A percentile compares a stretch with the other conserved stretches of the same genome.
Evolutionary conservation across 2,113 vertebrate species (phyloP).

Genomic region (Podarcis raffonei): DNA sequence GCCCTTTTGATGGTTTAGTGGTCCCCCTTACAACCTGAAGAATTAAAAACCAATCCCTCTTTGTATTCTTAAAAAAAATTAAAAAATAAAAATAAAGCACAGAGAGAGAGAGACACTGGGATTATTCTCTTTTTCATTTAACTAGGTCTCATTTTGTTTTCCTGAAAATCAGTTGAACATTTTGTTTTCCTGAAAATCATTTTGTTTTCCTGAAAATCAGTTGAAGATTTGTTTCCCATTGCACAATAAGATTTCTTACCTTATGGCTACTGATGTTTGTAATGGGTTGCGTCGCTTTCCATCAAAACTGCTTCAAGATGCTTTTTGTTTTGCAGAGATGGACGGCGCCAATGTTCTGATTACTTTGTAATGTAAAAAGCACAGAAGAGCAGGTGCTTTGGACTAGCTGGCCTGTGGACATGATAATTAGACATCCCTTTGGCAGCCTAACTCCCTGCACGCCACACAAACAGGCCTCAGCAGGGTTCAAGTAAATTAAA

Average conservation of each 20-base stretch:
- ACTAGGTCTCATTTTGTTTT: background rate
- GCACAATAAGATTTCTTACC: background rate
- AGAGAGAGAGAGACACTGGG: background rate
- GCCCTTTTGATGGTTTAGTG: background rate
- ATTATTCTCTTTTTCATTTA: background rate
- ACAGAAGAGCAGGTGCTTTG: background rate
- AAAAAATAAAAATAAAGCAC: background rate
- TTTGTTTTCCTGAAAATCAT: background rate
- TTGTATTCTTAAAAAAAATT: background rate
- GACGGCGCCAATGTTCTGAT: background rate
- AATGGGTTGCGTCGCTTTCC: background rate
- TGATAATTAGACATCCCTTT: background rate
- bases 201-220: background rate
- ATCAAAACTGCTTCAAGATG: background rate
- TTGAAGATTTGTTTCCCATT: background rate
- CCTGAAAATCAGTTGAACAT: background rate
- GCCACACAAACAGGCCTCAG: background rate
- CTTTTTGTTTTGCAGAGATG: background rate
- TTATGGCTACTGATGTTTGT: background rate
- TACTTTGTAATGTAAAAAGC: background rate
- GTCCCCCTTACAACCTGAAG: background rate
- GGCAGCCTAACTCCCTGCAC: background rate
- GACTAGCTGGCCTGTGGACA: background rate
- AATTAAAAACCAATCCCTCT: background rate
- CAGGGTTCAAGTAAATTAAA: slow-evolving; percentile 2